phyloP scores from a whole-genome alignment of 2,888 invertebrate genomes.

The Hydraecia micacea region DNA sequence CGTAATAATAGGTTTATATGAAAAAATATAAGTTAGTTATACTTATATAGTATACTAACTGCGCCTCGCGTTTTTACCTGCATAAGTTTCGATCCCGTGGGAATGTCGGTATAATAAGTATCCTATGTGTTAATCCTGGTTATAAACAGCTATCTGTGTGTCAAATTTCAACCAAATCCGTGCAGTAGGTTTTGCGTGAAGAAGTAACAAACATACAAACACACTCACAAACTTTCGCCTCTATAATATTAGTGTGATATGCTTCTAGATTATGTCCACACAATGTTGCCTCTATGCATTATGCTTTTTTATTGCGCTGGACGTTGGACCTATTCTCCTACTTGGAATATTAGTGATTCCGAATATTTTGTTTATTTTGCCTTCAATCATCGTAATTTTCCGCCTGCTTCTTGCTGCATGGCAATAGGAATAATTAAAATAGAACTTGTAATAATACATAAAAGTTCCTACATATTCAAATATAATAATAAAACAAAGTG shows the following conservation, averaged over 20 bases:
- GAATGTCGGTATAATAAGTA: too few relatives aligned
- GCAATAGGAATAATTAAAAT: constrained; percentile 4
- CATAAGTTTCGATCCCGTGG: too few relatives aligned
- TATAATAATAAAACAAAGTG: not conserved
- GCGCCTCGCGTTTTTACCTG: too few relatives aligned
- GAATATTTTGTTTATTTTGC: constrained; percentile 14
- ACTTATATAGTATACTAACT: not conserved
- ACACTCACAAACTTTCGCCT: too few relatives aligned
- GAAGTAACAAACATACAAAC: too few relatives aligned
- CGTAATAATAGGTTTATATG: not conserved
- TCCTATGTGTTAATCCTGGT: too few relatives aligned
- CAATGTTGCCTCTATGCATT: constrained; percentile 63
- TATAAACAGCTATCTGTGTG: too few relatives aligned
- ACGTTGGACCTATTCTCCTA: constrained; percentile 67
- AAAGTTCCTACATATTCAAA: not conserved
- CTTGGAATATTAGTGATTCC: constrained; percentile 32
- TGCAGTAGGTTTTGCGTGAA: too few relatives aligned
- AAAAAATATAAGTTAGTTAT: not conserved
- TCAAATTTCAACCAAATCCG: too few relatives aligned
- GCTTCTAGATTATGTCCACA: constrained; percentile 48
- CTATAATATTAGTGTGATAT: not conserved
- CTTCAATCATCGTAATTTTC: constrained; percentile 2
- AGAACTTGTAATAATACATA: not conserved
- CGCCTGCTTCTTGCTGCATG: constrained; percentile 32
- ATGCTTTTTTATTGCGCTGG: constrained; percentile 66